Evolutionary conservation across 2,888 invertebrate species (phyloP), one percentile per base, ranked within the genome.

Genomic region (Pherbina coryleti): DNA sequence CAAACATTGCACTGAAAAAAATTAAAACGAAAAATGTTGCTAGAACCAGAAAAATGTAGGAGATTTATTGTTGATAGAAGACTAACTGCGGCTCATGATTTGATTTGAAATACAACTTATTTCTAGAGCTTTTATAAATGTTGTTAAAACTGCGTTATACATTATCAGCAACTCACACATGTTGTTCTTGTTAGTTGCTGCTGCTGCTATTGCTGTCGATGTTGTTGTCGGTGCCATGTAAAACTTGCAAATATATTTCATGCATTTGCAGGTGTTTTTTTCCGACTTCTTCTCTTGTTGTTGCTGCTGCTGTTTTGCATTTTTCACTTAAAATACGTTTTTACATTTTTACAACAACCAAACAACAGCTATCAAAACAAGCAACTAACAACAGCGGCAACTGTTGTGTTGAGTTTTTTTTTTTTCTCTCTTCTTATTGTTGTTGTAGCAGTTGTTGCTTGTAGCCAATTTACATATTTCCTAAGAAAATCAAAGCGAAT

Each of bases 401-500:
- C 25, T 25, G 60, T 22, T 22, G 49, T 31, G 49, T 22, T 31
- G 22, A 25, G 37, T 66, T 34, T 31, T 57, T 51, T 28, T 70
- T 31, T 60, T 73, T 51, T 55, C 37, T 31, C 25, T 44, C n/a
- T 66, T 72, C 64, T 73, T 69, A 31, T 69, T 70, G 51, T 69
- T 60, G 60, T 22, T 53, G 51, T 69, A 64, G 69, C 70, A 57
- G 74, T 62, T 66, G 49, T 34, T 66, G 51, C 37, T 71, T 69
- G 78, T 53, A 51, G 44, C 71, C 71, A 77, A 79, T 79, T 79
- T 79, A 77, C 72, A 77, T 79, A 75, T 79, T 79, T 75, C 67
- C 51, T 66, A 77, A 75, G 79, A 73, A 81, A 81, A 80, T 78
- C 71, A 80, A 80, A 82, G 81, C 81, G 80, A 83, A 81, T 80